Evolutionary conservation across 2,113 vertebrate genomes (phyloP), one percentile per base, ranked within the genome.

Genomic region (Melanotaenia duboulayi): DNA sequence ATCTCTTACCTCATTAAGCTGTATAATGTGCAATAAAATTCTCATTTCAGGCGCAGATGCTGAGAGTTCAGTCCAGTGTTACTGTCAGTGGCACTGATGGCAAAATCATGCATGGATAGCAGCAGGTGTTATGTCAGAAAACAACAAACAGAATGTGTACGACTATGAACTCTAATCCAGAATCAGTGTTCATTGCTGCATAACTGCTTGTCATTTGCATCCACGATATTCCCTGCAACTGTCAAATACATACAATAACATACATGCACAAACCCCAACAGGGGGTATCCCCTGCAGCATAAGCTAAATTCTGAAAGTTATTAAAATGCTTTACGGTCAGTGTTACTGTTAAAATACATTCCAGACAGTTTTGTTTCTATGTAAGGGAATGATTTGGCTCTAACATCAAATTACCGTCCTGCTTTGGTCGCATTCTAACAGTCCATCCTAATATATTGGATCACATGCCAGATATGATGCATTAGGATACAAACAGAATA

Each of bases 1-100:
- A 91, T 92, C 91, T 90, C 90, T 89, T 91, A 90, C 87, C 88
- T 92, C 88, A 91, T 92, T 93, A 91, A 78, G 62, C 82, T 74
- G 82, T 65, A 72, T 89, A 87, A 90, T 85, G 50, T 77, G 88
- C 78, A 87, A 81, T 87, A 75, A 82, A 86, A 89, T 83, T 69
- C 62, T 88, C 63, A 81, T 85, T 82, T 65, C 54, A 63, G 64
- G 57, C 76, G 65, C 66, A 81, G 54, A 75, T 58, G 59, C 56
- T 20, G 48, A 63, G 63, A 72, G 62, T 66, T 71, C 52, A 69
- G 72, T 76, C 71, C 58, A 14, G 20, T 35, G 50, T 81, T 69
- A 20, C 37, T 64, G 71, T 65, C 46, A n/a, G 51, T 22, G 42
- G 58, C 71, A 13, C 35, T 19, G 19, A 37, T 81, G 80, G 70